Evolutionary conservation across 2,797 vertebrate species (phyloP), one percentile per base, ranked within the genome.

Genomic region (Tolypeutes matacus): DNA sequence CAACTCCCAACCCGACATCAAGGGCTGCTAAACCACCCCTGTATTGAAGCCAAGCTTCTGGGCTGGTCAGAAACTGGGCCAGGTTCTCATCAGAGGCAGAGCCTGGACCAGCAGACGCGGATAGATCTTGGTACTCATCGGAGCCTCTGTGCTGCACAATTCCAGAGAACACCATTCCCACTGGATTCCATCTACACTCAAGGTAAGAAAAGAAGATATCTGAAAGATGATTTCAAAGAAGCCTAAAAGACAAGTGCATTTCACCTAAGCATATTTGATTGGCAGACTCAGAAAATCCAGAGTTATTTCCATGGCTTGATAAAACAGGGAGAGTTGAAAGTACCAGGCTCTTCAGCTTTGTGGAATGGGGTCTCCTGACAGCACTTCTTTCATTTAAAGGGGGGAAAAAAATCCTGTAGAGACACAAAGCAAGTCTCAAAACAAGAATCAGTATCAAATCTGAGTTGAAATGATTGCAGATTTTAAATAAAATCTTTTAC

Each of bases 1-100:
- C 11, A 60, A 2, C 39, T 29, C 14, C 42, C 21, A 46, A 4
- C 5, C 9, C 12, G 2, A 0, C 36, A 31, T 62, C 27, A 60
- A 42, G 29, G 39, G 51, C 21, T 21, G 7, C 4, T 20, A 36
- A 31, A 36, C 12, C 36, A 49, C 27, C 13, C 42, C 13, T 11
- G 4, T 13, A 36, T 4, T 10, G 51, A 76, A 17, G 25, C 20
- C 67, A 67, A 46, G 12, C 31, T 34, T 53, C 72, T n/a, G n/a
- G 27, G 18, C 5, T 86, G 73, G 46, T 81, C 67, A 93, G 34
- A 39, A 72, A 77, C 13, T 4, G n/a, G 23, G 34, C 1, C 12
- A 42, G 39, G 10, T 73, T 65, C 34, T 73, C 27, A n/a, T 31
- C 31, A n/a, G 27, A 72, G 25, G 58, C 39, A 83, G 36, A 65